Evolutionary conservation across 2,797 vertebrate species (phyloP), one percentile per base, ranked within the genome.

Genomic region (Xyrichtys novacula): DNA sequence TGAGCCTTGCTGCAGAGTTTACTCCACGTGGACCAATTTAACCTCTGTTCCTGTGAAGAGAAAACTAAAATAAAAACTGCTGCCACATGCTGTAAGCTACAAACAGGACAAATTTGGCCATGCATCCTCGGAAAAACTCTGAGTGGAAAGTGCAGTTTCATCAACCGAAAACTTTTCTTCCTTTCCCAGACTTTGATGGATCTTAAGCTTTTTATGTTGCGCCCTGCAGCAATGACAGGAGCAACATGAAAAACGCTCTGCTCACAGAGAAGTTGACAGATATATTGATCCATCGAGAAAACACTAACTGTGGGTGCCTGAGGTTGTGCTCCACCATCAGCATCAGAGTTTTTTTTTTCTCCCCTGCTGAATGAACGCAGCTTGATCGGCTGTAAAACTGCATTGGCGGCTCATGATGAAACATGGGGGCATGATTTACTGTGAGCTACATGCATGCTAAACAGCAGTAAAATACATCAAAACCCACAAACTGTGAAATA

Each of bases 71-170:
- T 74, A 25, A 48, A 71, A 66, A 28, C 8, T n/a, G 32, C 32
- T 68, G 62, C 40, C 67, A 73, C 23, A 90, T 92, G 4, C 22
- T 16, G 44, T 15, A 75, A 92, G 94, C 95, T 88, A 95, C 94
- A 87, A 92, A 88, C 81, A 84, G 68, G 23, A 9, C 44, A 1
- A 43, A 49, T 63, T 40, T 74, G 74, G 65, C 49, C 88, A 54
- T 85, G 32, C 32, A 89, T 83, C 61, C 28, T 55, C 47, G 62
- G 36, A 59, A 65, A 69, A n/a, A 44, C 5, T 25, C 2, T 23
- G 29, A 20, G 19, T 10, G 19, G 5, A 53, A 19, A 69, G 6
- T 54, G 47, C 7, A 40, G 29, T 23, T 47, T 31, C 31, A 42
- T 59, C 40, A 32, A 31, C 17, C 6, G 7, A 26, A 19, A 53